phyloP scores from a whole-genome alignment of 64 coral and sea anemone genomes.

The Acropora yongei region DNA sequence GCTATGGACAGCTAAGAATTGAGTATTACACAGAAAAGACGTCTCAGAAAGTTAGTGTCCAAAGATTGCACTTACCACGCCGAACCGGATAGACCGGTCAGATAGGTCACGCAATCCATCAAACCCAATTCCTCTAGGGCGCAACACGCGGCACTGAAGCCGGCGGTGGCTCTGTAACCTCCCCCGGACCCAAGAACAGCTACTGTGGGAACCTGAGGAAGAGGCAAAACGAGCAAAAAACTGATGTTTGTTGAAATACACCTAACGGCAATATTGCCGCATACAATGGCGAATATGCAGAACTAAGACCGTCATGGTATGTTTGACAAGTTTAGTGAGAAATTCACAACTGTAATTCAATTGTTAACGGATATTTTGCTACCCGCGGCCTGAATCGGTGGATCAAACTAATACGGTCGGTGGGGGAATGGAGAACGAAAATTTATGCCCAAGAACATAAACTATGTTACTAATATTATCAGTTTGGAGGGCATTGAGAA shows the following conservation, averaged over 20 bases:
- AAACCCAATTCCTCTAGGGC: conserved; percentile 62
- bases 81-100: conserved; percentile 76
- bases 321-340: no score
- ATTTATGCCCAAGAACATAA: no score
- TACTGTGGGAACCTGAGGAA: conserved; percentile 69
- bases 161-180: conserved; percentile 80
- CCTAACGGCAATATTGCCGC: neutral
- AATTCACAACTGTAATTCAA: no score
- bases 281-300: neutral
- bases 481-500: no score
- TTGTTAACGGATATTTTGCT: no score
- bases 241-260: no score
- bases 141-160: conserved; percentile 46
- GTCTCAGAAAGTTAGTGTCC: neutral
- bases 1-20: neutral
- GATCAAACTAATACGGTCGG: no score
- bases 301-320: no score
- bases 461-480: no score
- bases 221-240: neutral
- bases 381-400: no score
- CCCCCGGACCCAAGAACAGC: conserved; percentile 81
- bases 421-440: no score
- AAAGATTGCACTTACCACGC: conserved; percentile 49
- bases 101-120: conserved; percentile 66
- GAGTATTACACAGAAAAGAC: neutral